These are phyloP conservation scores for Crepidodera aurea DNA, from an alignment of 2,888 invertebrate genomes.

Conservation along the genomic window DNA sequence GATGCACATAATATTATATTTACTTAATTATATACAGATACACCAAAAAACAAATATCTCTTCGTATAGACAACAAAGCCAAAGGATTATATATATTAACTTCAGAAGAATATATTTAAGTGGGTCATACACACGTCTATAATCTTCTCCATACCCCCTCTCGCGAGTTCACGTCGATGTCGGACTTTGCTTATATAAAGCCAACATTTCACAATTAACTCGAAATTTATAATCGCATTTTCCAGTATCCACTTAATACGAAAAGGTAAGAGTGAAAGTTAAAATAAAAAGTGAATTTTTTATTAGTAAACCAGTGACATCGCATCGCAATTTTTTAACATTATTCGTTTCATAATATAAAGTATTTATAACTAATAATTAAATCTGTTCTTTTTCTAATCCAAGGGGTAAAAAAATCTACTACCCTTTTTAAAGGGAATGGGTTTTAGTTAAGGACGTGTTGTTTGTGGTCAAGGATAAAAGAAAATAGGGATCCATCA, in stretches of 20 bases:
- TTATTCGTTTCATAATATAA: neutral
- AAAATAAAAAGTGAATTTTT: constrained; percentile 36
- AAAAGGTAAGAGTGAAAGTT: constrained; percentile 43
- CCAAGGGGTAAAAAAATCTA: neutral
- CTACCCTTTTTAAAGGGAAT: too few species aligned
- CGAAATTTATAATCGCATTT: constrained; percentile 22
- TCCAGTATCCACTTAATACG: constrained; percentile 25
- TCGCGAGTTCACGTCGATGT: constrained; percentile 6
- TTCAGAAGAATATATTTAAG: constrained; percentile 16
- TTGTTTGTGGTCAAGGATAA: too few species aligned
- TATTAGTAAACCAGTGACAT: neutral
- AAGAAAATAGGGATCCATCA: too few species aligned
- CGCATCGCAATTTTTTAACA: neutral
- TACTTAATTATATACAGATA: neutral
- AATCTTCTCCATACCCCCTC: constrained; percentile 22
- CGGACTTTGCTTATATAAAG: constrained; percentile 24
- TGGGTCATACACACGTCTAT: constrained; percentile 23
- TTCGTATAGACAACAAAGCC: constrained; percentile 8
- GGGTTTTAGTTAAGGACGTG: too few species aligned
- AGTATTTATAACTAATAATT: neutral
- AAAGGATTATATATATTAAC: constrained; percentile 2
- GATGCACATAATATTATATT: neutral
- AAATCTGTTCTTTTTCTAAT: neutral
- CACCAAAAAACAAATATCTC: constrained; percentile 7
- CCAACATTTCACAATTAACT: constrained; percentile 25